Base-by-base conservation (phyloP, 2,888 invertebrate genomes). In the Baccha elongata region DNA sequence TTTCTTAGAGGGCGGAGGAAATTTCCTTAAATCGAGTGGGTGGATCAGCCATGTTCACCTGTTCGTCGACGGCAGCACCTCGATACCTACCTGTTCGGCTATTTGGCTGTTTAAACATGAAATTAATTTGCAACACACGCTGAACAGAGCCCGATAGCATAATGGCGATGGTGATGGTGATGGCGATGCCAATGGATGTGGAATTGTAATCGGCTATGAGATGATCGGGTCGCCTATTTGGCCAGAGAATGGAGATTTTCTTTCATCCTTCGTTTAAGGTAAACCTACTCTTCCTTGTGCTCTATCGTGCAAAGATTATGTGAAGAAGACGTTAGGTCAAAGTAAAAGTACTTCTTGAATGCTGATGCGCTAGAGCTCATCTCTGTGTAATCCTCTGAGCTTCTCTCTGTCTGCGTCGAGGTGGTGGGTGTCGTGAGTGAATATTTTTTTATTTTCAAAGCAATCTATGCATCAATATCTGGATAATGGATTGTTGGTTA, bases 51-150 rank as follows among this genome's bases (percentile, higher is more conserved):
- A 79, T 53, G 62, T 72, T 83, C 83, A 83, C 78, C 83, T 81
- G 75, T 60, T 81, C 60, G 42, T 78, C 67, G 71, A 21, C 60
- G 53, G 72, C 83, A 65, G 64, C 52, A 65, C 55, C 52, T n/a
- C n/a, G n/a, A n/a, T n/a, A 53, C 17, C 83, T 58, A 78, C 83
- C 73, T 73, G 68, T 46, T 72, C 65, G 40, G 7, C 72, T 32
- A 60, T 83, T 72, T 55, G 67, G 46, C 68, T 83, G 78, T 83
- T 83, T 78, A 78, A 83, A 83, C 83, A 83, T 78, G 72, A 83
- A 83, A 83, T 78, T 83, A 83, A 83, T 83, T 83, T 83, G 83
- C 83, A 67, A 83, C 83, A 81, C 83, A 78, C 83, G 73, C 72
- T 55, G 68, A 68, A 60, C 71, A 50, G 21, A 44, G 60, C 21